These are phyloP conservation scores for Malachius bipustulatus DNA, from an alignment of 2,888 invertebrate species.

Conservation along the genomic window DNA sequence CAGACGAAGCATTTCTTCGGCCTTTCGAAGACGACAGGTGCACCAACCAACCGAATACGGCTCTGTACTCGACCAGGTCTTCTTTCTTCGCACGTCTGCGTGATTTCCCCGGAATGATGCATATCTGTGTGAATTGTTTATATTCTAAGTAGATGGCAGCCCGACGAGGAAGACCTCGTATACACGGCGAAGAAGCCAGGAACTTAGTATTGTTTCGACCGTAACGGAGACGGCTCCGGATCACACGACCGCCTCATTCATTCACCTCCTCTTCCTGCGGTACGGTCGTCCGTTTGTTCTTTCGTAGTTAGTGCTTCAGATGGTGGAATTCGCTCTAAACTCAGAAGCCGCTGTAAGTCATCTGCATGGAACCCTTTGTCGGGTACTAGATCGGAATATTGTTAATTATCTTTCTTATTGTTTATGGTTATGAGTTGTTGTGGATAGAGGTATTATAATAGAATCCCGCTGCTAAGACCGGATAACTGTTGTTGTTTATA, in stretches of 20 bases:
- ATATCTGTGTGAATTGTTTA: constrained; percentile 31
- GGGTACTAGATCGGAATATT: too few species aligned
- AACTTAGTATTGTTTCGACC: constrained; percentile 29
- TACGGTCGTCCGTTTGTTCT: too few species aligned
- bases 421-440: too few species aligned
- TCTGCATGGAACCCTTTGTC: too few species aligned
- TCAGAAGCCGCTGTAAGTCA: constrained; percentile 24
- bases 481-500: too few species aligned
- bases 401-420: too few species aligned
- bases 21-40: too few species aligned
- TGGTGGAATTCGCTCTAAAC: constrained; percentile 29
- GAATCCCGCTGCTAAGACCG: too few species aligned
- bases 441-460: too few species aligned
- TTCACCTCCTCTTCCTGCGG: neutral
- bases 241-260: neutral
- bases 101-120: constrained; percentile 31
- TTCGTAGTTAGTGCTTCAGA: too few species aligned
- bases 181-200: constrained; percentile 17
- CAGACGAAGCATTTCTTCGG: too few species aligned
- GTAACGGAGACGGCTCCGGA: constrained; percentile 25
- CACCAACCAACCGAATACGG: too few species aligned
- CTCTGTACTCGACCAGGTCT: constrained; percentile 6
- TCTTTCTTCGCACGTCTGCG: constrained; percentile 19
- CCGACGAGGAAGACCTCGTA: constrained; percentile 24
- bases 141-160: constrained; percentile 31